Evolutionary conservation across 2,888 invertebrate species (phyloP), one percentile per base, ranked within the genome.

Genomic region (Oxyteleia sp.): DNA sequence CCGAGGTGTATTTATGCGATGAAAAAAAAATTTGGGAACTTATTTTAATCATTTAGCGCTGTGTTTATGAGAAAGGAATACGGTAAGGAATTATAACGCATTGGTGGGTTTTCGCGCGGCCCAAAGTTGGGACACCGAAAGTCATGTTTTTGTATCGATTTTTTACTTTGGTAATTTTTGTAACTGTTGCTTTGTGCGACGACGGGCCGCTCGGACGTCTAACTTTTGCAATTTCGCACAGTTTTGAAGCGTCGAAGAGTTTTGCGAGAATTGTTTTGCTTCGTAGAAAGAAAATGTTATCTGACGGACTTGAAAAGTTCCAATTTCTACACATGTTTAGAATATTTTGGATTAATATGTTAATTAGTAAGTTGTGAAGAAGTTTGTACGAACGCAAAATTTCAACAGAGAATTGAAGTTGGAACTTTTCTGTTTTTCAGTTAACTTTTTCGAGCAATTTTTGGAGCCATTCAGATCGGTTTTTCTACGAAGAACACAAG

Each of bases 1-100:
- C 35, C 41, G 16, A 55, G 66, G 47, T 57, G 47, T 76, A 74
- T 55, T 74, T 74, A 63, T 53, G 43, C 4, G 20, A 41, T 23
- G 35, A 32, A 51, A 16, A 43, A 35, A 1, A 11, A 23, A 26
- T 18, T n/a, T 15, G 26, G 0, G 49, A 16, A 38, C 16, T 45
- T 57, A 49, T 68, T 45, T 26, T 78, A 69, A 78, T 29, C 61
- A 35, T 4, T 51, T 4, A n/a, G 23, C 15, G 66, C 45, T 47
- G 45, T 53, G 26, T 35, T 41, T 43, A 53, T n/a, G n/a, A 29
- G 8, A 26, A 29, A 51, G 41, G 3, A 26, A 29, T 38, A 20
- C 16, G 43, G n/a, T 35, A 23, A 35, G 47, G 0, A 35, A 18
- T 45, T 63, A 51, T 8, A n/a, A 71, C 18, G 13, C 4, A 35